Percentiles rank a stretch among this genome's conserved stretches.
These are phyloP conservation scores for Tethea ocularis DNA, from an alignment of 2,888 invertebrate genomes.

Conservation along the genomic window DNA sequence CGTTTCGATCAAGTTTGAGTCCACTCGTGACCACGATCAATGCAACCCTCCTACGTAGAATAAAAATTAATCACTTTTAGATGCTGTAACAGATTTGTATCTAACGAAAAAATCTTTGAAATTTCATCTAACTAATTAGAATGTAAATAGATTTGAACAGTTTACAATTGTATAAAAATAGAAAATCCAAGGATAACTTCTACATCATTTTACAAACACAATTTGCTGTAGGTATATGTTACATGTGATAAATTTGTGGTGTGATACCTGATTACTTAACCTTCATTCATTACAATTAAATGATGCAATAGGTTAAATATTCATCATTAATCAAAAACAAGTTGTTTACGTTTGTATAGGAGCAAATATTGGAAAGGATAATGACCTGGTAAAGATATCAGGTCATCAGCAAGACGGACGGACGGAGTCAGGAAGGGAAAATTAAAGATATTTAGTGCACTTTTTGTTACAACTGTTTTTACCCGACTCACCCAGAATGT, in stretches of 20 bases:
- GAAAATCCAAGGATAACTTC: background rate
- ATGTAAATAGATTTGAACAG: background rate
- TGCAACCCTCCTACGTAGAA: background rate
- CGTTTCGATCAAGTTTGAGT: no score
- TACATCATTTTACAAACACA: background rate
- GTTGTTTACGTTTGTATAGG: background rate
- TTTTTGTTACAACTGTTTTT: no score
- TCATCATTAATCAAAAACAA: background rate
- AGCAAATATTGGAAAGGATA: constrained; percentile 4
- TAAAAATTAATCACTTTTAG: background rate
- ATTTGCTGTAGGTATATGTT: background rate
- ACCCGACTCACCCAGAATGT: no score
- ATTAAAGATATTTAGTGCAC: no score
- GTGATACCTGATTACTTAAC: constrained; percentile 2
- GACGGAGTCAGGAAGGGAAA: no score
- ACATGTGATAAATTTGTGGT: background rate
- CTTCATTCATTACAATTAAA: background rate
- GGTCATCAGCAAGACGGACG: no score
- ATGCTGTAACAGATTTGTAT: background rate
- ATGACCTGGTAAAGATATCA: background rate
- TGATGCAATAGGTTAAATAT: constrained; percentile 11
- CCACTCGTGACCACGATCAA: no score
- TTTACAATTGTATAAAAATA: background rate
- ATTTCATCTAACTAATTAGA: background rate
- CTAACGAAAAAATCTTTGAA: background rate